These are phyloP conservation scores for Cisticola juncidis DNA, from an alignment of 2,113 vertebrate genomes.

Conservation along the genomic window DNA sequence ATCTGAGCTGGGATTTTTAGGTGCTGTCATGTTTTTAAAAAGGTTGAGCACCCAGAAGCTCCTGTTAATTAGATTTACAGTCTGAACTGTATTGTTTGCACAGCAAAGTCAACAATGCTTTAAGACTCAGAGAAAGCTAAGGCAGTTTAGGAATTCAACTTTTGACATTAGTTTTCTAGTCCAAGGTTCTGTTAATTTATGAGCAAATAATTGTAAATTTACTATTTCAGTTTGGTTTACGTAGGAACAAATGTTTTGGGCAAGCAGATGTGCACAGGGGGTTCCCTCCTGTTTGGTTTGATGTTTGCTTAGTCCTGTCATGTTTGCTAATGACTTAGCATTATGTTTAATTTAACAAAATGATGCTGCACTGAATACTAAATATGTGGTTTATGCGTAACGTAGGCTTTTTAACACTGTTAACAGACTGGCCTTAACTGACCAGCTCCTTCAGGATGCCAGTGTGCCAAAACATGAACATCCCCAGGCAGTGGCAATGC, in stretches of 20 bases:
- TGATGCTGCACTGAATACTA: background rate
- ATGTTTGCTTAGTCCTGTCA: background rate
- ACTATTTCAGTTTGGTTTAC: background rate
- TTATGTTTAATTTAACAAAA: background rate
- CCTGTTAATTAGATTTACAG: background rate
- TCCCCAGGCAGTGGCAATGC: background rate
- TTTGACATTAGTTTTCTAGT: background rate
- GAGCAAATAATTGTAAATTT: background rate
- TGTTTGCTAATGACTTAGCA: background rate
- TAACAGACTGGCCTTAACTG: background rate
- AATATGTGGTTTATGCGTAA: background rate
- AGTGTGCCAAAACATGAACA: background rate
- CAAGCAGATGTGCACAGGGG: background rate
- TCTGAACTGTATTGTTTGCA: background rate
- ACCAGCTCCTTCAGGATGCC: background rate
- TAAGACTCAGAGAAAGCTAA: background rate
- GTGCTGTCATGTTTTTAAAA: background rate
- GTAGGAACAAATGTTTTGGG: background rate
- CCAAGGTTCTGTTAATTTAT: background rate
- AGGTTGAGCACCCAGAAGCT: background rate
- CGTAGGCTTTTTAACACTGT: background rate
- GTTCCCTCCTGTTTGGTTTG: background rate
- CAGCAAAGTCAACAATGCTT: background rate
- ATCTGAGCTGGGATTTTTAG: background rate
- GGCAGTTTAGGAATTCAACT: background rate